A percentile compares a stretch with the other conserved stretches of the same genome.
phyloP scores from a whole-genome alignment of 1,140 invertebrate genomes.

The Gonioctena quinquepunctata region DNA sequence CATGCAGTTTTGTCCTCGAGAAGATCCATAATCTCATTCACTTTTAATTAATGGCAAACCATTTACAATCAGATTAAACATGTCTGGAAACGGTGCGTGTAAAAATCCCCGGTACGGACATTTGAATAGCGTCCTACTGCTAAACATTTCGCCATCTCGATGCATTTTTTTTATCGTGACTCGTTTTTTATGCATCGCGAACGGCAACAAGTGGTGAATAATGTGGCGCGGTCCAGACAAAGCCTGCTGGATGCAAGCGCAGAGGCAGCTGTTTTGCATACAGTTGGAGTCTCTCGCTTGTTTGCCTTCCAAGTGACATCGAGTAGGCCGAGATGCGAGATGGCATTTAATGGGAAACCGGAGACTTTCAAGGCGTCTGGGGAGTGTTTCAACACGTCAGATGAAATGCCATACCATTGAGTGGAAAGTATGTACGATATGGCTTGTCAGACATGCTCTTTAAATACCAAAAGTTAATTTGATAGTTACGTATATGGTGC shows the following conservation, averaged over 20 bases:
- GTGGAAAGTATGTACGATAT: neutral
- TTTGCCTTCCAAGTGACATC: conserved; percentile 19
- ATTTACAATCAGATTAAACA: neutral
- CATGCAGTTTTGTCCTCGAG: neutral
- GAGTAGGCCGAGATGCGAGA: conserved; percentile 17
- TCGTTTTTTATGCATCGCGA: conserved; percentile 7
- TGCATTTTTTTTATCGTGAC: neutral
- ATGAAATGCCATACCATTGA: neutral
- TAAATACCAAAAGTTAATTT: neutral
- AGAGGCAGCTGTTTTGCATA: conserved; percentile 33
- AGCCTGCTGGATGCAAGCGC: conserved; percentile 7
- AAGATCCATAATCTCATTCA: neutral
- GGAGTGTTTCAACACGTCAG: neutral
- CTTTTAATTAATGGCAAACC: neutral
- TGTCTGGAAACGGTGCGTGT: neutral
- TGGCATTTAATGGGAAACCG: conserved; percentile 4
- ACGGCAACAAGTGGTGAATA: neutral
- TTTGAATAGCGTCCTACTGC: neutral
- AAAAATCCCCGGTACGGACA: neutral
- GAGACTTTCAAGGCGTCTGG: conserved; percentile 1
- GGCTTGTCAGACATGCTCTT: neutral
- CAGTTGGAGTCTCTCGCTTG: conserved; percentile 24
- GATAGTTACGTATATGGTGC: no score
- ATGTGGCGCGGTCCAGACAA: conserved; percentile 6
- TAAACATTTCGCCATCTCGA: conserved; percentile 14